These are phyloP conservation scores for Syngnathus typhle DNA, from an alignment of 2,113 vertebrate species.

Conservation along the genomic window DNA sequence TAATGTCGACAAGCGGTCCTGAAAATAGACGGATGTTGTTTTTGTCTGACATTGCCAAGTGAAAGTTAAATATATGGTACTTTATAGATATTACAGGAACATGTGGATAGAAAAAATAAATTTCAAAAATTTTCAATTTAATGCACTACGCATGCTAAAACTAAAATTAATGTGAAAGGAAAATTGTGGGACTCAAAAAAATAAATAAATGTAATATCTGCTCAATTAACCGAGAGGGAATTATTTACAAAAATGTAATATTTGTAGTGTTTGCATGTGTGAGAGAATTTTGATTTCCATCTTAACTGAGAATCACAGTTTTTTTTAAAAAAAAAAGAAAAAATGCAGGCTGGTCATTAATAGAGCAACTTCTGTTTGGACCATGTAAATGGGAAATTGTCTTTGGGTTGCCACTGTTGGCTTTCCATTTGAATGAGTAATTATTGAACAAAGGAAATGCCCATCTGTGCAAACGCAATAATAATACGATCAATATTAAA, in stretches of 20 bases:
- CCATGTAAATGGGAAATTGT: neutral
- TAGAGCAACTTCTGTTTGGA: neutral
- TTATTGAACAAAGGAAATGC: neutral
- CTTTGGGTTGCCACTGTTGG: neutral
- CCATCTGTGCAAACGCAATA: neutral
- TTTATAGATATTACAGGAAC: neutral
- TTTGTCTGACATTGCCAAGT: neutral
- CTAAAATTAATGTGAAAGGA: no score
- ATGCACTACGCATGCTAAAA: no score
- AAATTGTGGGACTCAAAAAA: neutral
- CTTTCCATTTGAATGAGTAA: neutral
- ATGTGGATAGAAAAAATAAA: neutral
- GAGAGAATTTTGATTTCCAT: neutral
- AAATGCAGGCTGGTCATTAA: neutral
- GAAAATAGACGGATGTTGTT: neutral
- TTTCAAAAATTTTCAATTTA: no score
- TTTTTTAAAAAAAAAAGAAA: neutral
- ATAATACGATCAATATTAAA: no score
- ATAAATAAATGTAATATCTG: no score
- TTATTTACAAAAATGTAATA: neutral
- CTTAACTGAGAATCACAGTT: neutral
- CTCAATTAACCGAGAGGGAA: neutral
- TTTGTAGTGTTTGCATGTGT: neutral
- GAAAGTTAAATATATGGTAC: slow-evolving; percentile 12
- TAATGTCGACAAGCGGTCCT: neutral